Conservation (phyloP, 2,888 invertebrate species). For the Macrosiphum euphorbiae region DNA sequence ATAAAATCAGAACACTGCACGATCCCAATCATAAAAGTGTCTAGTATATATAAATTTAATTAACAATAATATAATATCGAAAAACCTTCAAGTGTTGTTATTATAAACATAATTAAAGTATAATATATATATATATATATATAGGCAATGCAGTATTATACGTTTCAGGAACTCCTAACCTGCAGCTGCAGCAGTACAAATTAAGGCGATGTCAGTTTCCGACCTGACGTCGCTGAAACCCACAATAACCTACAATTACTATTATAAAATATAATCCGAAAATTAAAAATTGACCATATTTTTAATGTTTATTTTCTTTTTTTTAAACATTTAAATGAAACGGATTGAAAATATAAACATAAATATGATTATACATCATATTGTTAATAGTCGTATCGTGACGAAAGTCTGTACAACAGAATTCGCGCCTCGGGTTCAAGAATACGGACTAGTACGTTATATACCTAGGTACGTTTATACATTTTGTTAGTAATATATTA, state of each 20-base stretch:
- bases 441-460: not conserved
- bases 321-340: not conserved
- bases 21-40: slow-evolving; percentile 15
- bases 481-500: not conserved
- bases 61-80: slow-evolving; percentile 26
- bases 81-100: slow-evolving; percentile 29
- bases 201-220: not conserved
- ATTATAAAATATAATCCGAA: not conserved
- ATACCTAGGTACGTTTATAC: not conserved
- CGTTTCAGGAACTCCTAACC: not conserved
- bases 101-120: not conserved
- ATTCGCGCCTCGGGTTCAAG: not conserved
- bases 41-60: not conserved
- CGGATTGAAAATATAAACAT: not conserved
- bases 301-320: not conserved
- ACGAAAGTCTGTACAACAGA: not conserved
- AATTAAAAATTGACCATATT: not conserved
- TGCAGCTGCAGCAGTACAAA: no score
- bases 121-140: not conserved
- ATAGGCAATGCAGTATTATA: not conserved
- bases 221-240: not conserved
- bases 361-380: not conserved
- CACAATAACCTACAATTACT: not conserved
- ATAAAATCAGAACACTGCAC: slow-evolving; percentile 28
- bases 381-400: slow-evolving; percentile 5